Conservation (phyloP, 2,113 vertebrate genomes). For the Phyllopteryx taeniolatus region DNA sequence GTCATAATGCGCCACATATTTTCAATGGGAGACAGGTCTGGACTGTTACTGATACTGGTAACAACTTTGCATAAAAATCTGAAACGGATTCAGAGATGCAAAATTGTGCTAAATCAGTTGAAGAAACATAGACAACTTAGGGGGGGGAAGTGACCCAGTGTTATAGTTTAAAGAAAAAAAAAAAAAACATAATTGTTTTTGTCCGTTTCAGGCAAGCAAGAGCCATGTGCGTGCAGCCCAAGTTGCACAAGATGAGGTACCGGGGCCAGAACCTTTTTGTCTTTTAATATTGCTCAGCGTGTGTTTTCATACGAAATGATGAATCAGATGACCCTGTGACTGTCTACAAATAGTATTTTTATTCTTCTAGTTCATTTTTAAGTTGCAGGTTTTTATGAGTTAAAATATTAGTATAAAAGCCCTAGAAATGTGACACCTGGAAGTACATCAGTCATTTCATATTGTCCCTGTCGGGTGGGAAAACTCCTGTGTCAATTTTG, state of each 20-base stretch:
- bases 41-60: too few relatives aligned
- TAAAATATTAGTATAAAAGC: background rate
- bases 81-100: too few relatives aligned
- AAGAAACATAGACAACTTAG: too few relatives aligned
- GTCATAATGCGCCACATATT: too few relatives aligned
- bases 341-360: background rate
- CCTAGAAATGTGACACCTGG: background rate
- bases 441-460: background rate
- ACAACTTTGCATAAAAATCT: too few relatives aligned
- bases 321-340: background rate
- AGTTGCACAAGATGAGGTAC: slow-evolving; percentile 90
- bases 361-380: background rate
- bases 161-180: too few relatives aligned
- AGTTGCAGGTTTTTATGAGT: background rate
- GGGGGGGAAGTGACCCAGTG: too few relatives aligned
- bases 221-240: slow-evolving; percentile 66
- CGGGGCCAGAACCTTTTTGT: slow-evolving; percentile 28
- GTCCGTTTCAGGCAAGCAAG: slow-evolving; percentile 63
- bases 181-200: background rate
- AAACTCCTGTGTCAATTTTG: background rate
- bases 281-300: slow-evolving; percentile 20
- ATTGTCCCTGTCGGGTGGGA: background rate
- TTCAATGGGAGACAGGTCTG: too few relatives aligned
- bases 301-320: background rate
- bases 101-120: background rate